Percentiles rank a stretch among this genome's conserved stretches.
These are phyloP conservation scores for Naja naja DNA, from an alignment of 2,113 vertebrate genomes.

Conservation along the genomic window DNA sequence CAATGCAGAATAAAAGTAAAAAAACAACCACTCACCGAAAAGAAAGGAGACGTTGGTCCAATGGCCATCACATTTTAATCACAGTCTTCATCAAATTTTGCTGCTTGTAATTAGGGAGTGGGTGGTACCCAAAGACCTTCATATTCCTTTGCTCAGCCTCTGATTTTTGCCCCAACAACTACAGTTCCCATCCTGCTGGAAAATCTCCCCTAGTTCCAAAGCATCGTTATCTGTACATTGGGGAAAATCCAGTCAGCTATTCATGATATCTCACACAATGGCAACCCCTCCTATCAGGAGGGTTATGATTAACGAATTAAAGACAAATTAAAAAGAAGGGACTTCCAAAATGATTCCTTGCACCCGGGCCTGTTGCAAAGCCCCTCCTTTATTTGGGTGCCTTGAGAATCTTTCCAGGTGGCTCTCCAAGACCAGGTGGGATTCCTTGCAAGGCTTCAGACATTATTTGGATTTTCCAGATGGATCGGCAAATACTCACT, in stretches of 20 bases:
- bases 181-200: background rate
- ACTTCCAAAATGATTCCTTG: background rate
- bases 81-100: background rate
- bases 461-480: no score
- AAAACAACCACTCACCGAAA: no score
- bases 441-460: no score
- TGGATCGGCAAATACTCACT: no score
- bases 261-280: background rate
- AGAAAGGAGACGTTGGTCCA: no score
- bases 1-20: background rate
- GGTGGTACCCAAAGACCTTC: background rate
- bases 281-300: background rate
- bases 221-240: background rate
- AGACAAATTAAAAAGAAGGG: background rate
- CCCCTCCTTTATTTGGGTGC: background rate
- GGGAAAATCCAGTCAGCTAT: background rate
- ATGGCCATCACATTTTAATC: background rate
- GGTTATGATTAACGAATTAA: background rate
- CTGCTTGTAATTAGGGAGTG: background rate
- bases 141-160: background rate
- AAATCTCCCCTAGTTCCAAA: background rate
- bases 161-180: background rate
- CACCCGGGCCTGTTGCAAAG: no score
- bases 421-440: no score
- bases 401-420: background rate